These are phyloP conservation scores for Nemotelus nigrinus DNA, from an alignment of 2,888 invertebrate genomes.

Conservation along the genomic window DNA sequence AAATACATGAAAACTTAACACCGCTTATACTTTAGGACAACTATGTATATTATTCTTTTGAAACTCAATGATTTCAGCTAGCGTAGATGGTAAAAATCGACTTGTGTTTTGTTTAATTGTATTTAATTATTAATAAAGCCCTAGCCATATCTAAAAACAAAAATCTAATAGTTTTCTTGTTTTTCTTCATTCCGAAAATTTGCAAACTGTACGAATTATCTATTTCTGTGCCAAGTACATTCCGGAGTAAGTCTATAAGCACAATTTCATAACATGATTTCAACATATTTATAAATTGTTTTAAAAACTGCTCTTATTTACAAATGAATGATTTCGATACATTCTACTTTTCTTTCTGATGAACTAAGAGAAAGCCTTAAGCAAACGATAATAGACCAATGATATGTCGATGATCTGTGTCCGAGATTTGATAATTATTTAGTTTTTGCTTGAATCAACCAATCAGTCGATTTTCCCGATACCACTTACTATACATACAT, in stretches of 20 bases:
- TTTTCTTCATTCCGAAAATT: neutral
- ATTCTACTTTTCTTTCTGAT: no score
- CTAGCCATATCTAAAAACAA: neutral
- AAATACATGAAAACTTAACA: neutral
- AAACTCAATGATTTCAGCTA: no score
- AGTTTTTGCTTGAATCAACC: neutral
- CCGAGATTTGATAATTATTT: constrained; percentile 25
- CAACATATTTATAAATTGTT: constrained; percentile 1
- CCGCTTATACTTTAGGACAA: no score
- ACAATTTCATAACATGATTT: neutral
- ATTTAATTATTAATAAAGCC: neutral
- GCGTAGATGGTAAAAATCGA: no score
- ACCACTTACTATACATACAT: neutral
- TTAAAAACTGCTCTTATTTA: neutral
- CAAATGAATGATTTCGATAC: no score
- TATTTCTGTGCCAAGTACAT: no score
- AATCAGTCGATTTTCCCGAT: neutral
- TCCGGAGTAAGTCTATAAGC: neutral
- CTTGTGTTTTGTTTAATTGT: no score
- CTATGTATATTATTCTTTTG: no score
- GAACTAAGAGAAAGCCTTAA: no score
- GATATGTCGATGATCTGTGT: constrained; percentile 40
- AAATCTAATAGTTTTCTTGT: no score
- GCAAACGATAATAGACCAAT: constrained; percentile 23
- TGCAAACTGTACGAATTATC: neutral